Evolutionary conservation across 2,888 invertebrate species (phyloP), one percentile per base, ranked within the genome.

Genomic region (Mesodorylaimus sp.): DNA sequence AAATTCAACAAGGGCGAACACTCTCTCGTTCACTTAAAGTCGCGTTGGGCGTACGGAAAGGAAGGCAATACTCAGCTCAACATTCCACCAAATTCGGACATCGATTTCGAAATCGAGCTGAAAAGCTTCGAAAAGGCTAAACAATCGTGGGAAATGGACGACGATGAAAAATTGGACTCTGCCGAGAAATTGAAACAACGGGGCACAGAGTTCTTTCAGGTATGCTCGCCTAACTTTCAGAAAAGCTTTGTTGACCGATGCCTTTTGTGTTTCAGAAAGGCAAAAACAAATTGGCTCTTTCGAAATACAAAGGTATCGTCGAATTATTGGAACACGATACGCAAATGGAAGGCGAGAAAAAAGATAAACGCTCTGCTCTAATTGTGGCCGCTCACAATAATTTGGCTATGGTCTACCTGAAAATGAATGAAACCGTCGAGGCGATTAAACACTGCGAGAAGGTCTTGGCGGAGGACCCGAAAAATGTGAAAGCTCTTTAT

Each of bases 401-500:
- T 71, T 73, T 83, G 2, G 77, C 88, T 0, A 70, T 89, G 50
- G 84, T 83, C 54, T 76, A 81, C 65, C 70, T 89, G 45, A 87
- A 86, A 68, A 62, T 74, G 38, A 74, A 78, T n/a, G 77, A 82
- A 2, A 68, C 74, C n/a, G 72, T 76, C 41, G 78, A 80, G 57
- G 84, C 81, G 1, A 77, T 76, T 59, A 76, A 79, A 45, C 73
- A 79, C 44, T 86, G 89, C 42, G 76, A 78, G 42, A 78, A 79
- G 58, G 89, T 81, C 0, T 68, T 97, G 2, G 76, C 76, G 50
- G 58, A 81, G 1, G 82, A 85, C 60, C 68, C 77, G 0, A 73
- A 74, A 25, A 89, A 82, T 66, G 81, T 84, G 13, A 97, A 97
- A 69, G 93, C 83, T 0, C 71, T 83, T 27, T 97, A 87, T 69